phyloP scores from a whole-genome alignment of 2,888 invertebrate species.

The Choristoneura rosaceana region DNA sequence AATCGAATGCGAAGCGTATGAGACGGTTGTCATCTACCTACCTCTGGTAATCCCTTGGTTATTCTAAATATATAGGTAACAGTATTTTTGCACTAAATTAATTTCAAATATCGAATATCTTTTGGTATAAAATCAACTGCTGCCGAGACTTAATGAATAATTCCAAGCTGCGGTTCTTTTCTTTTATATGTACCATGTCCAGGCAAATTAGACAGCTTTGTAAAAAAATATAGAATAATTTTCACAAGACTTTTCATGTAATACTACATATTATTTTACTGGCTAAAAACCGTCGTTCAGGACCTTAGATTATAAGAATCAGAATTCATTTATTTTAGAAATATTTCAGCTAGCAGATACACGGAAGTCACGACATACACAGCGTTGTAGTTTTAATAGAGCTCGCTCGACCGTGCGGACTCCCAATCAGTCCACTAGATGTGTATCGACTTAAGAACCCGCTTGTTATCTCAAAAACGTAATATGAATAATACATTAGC shows the following conservation, averaged over 20 bases:
- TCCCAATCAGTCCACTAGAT: conserved; percentile 81
- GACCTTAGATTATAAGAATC: not conserved
- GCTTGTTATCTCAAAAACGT: conserved; percentile 85
- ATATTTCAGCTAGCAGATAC: conserved; percentile 6
- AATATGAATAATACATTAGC: conserved; percentile 85
- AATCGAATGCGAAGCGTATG: conserved; percentile 36
- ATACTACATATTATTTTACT: not conserved
- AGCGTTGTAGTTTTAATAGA: conserved; percentile 68
- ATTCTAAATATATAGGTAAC: not conserved
- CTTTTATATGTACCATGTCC: too few relatives aligned
- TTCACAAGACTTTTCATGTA: too few relatives aligned
- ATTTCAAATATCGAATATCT: too few relatives aligned
- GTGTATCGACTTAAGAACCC: conserved; percentile 80
- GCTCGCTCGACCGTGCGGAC: conserved; percentile 55
- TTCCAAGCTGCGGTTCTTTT: too few relatives aligned
- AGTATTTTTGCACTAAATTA: not conserved
- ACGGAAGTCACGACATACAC: conserved; percentile 41
- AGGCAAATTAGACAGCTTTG: too few relatives aligned
- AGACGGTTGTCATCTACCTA: not conserved
- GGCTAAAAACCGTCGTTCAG: not conserved
- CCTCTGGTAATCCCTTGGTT: not conserved
- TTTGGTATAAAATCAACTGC: too few relatives aligned
- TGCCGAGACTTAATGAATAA: too few relatives aligned
- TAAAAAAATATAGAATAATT: too few relatives aligned
- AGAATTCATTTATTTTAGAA: not conserved